A percentile compares a stretch with the other conserved stretches of the same genome.
phyloP scores from a whole-genome alignment of 2,113 vertebrate species.

The Ictalurus furcatus region DNA sequence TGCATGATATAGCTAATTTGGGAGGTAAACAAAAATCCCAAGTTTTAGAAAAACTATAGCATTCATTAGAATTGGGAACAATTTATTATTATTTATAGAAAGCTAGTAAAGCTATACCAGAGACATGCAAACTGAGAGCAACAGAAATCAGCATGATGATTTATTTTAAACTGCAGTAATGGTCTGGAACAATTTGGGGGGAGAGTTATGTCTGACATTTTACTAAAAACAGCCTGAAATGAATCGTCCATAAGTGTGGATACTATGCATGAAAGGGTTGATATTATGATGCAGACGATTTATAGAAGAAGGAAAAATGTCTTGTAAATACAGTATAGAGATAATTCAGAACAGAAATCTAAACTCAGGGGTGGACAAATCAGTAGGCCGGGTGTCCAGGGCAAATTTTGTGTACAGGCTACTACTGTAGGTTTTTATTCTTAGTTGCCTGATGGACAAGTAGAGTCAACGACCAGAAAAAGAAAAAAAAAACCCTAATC shows the following conservation, averaged over 20 bases:
- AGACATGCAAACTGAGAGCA: neutral
- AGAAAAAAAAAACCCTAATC: neutral
- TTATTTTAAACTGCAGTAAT: neutral
- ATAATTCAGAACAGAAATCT: conserved; percentile 17
- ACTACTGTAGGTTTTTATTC: neutral
- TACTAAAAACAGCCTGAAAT: neutral
- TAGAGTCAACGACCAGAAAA: too few species aligned
- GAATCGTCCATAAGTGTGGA: neutral
- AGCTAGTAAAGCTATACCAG: neutral
- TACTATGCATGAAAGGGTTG: neutral
- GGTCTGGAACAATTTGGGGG: neutral
- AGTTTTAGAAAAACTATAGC: neutral
- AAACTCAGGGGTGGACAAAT: conserved; percentile 32
- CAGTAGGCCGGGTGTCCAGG: neutral
- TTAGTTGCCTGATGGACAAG: neutral
- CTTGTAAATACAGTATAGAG: conserved; percentile 32
- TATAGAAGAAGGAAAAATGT: conserved; percentile 31
- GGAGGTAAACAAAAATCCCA: too few species aligned
- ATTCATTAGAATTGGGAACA: neutral
- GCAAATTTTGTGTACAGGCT: neutral
- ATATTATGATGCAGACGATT: neutral
- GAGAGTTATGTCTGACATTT: neutral
- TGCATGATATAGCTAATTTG: neutral
- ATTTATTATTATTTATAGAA: neutral
- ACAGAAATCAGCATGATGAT: neutral